Evolutionary conservation across 2,797 vertebrate genomes (phyloP), one percentile per base, ranked within the genome.

Genomic region (Spondyliosoma cantharus): DNA sequence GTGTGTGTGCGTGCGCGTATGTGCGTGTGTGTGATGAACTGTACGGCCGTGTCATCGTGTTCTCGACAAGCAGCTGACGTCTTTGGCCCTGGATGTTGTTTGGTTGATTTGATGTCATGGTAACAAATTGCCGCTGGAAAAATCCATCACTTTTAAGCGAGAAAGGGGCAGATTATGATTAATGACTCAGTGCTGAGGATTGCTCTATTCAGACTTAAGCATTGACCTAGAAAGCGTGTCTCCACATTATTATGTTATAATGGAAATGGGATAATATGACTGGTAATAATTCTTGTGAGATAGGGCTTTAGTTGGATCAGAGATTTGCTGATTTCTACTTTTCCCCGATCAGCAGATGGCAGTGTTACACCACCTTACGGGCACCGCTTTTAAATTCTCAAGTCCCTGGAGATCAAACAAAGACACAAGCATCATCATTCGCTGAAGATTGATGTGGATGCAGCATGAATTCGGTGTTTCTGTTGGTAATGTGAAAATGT

Each of bases 341-440:
- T 29, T 42, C 7, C 6, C n/a, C 7, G 5, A 6, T 87, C 94
- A 92, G 81, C 86, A 94, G 93, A 75, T 91, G 92, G 90, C 82
- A 75, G 15, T 74, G 65, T 87, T 60, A 8, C 43, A 62, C 81
- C 81, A 84, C 68, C 24, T 3, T 71, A 52, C 16, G 15, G 15
- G 15, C 70, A 14, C 13, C 52, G 27, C n/a, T 12, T n/a, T 22
- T 4, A 68, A 69, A 67, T 29, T 79, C 70, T 65, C 25, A 32
- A 20, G 37, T 89, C 87, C 82, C 82, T 81, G 74, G 82, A 88
- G 90, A 91, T 78, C 80, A 87, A 81, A 92, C 91, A 93, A 91
- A 93, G 88, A 78, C 68, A 71, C 15, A 3, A 86, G 81, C 84
- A n/a, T 89, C 87, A 82, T 87, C 78, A 82, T 64, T 77, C 78